Evolutionary conservation across 2,888 invertebrate species (phyloP).

Genomic region (Tribolium freemani): DNA sequence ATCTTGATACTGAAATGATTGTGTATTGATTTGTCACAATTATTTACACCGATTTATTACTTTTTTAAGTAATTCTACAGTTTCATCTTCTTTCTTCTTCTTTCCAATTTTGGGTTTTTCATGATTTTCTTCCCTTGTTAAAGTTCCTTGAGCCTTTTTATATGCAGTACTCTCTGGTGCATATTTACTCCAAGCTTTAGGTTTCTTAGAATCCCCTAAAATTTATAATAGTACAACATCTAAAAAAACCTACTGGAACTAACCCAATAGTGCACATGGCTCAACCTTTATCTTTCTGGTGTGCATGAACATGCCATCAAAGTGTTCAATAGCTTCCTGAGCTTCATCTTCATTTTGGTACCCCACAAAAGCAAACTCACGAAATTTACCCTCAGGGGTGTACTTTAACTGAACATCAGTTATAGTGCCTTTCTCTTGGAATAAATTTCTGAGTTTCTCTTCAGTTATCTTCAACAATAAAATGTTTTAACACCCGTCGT

Average conservation of each 20-base stretch:
- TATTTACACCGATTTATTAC: constrained; percentile 62
- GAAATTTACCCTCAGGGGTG: constrained; percentile 90
- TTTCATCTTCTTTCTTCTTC: constrained; percentile 72
- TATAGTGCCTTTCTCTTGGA: constrained; percentile 85
- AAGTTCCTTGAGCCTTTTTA: constrained; percentile 67
- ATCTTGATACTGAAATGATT: constrained; percentile 77
- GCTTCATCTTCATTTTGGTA: constrained; percentile 88
- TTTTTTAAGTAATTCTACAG: constrained; percentile 72
- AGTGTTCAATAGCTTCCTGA: constrained; percentile 80
- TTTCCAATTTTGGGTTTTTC: constrained; percentile 53
- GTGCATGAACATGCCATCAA: constrained; percentile 88
- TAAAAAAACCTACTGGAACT: not conserved
- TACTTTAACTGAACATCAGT: constrained; percentile 96
- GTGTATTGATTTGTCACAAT: not conserved
- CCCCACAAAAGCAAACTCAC: constrained; percentile 95
- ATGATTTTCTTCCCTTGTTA: constrained; percentile 50
- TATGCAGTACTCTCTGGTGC: constrained; percentile 81
- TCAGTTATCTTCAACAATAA: constrained; percentile 77
- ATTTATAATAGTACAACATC: constrained; percentile 42
- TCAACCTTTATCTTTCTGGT: constrained; percentile 87
- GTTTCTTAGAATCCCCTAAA: constrained; percentile 77
- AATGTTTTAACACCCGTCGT: constrained; percentile 2
- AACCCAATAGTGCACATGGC: constrained; percentile 77
- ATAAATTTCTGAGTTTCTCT: constrained; percentile 81
- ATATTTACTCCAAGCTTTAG: constrained; percentile 95